Evolutionary conservation across 64 coral and sea anemone genomes (phyloP).

Genomic region (Stylophora pistillata): DNA sequence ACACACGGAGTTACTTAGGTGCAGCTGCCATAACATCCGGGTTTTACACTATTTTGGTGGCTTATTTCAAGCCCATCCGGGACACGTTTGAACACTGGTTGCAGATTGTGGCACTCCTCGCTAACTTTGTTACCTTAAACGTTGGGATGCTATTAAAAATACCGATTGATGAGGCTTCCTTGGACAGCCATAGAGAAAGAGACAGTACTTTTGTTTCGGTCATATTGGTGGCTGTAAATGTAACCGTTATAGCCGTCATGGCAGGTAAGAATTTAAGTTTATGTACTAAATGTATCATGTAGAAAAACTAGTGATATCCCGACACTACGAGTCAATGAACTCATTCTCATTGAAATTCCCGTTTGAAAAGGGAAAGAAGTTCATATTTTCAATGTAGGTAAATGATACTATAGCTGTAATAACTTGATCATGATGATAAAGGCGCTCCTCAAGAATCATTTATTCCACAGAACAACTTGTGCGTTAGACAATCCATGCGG

Average conservation of each 20-base stretch:
- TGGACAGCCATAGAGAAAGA: background rate
- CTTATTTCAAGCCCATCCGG: conserved; percentile 63
- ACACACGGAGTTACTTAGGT: conserved; percentile 47
- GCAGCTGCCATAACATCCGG: conserved; percentile 43
- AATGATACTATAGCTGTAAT: too few species aligned
- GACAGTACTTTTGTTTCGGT: conserved; percentile 29
- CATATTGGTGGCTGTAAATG: conserved; percentile 44
- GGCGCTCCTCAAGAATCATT: too few species aligned
- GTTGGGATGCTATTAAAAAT: conserved; percentile 72
- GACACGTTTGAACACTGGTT: conserved; percentile 71
- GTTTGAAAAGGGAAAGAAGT: background rate
- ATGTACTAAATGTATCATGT: too few species aligned
- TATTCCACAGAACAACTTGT: too few species aligned
- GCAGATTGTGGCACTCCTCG: conserved; percentile 54
- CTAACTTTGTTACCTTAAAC: conserved; percentile 50
- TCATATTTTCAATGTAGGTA: background rate
- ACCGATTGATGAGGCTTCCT: conserved; percentile 14
- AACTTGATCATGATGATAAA: too few species aligned
- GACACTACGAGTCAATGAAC: background rate
- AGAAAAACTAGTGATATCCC: background rate
- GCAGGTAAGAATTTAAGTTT: background rate
- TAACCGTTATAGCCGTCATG: conserved; percentile 28
- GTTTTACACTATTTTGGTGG: conserved; percentile 51
- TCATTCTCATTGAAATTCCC: too few species aligned
- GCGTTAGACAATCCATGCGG: too few species aligned